Evolutionary conservation across 2,888 invertebrate genomes (phyloP).

Genomic region (Cheilosia grossa): DNA sequence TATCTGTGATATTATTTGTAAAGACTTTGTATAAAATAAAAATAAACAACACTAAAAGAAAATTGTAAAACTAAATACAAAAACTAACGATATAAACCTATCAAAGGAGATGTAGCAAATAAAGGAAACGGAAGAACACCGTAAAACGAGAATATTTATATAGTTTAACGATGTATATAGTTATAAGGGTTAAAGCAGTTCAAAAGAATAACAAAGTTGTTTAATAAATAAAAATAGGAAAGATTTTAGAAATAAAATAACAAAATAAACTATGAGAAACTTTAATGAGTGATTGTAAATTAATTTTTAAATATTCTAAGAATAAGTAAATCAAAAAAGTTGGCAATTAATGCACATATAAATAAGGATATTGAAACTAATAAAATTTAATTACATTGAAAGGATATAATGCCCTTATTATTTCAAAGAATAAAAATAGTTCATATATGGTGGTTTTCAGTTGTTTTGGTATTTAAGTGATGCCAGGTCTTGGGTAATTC

Average conservation of each 20-base stretch:
- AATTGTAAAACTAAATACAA: constrained; percentile 36
- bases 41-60: constrained; percentile 36
- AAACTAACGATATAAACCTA: constrained; percentile 19
- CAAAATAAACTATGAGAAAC: constrained; percentile 30
- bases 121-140: constrained; percentile 24
- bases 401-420: neutral
- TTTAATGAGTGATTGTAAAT: constrained; percentile 63
- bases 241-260: constrained; percentile 21
- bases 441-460: neutral
- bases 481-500: too few relatives aligned
- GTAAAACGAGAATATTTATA: constrained; percentile 2
- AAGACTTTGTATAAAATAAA: constrained; percentile 70
- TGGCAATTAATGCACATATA: constrained; percentile 57
- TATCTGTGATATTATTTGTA: constrained; percentile 78
- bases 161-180: constrained; percentile 49
- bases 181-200: constrained; percentile 66
- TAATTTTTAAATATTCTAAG: constrained; percentile 51
- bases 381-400: constrained; percentile 70
- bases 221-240: constrained; percentile 18
- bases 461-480: too few relatives aligned
- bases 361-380: constrained; percentile 52
- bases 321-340: constrained; percentile 25
- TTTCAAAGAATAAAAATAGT: neutral
- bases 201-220: constrained; percentile 32
- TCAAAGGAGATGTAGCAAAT: constrained; percentile 49